phyloP scores from a whole-genome alignment of 2,888 invertebrate genomes.

The Meta bourneti region DNA sequence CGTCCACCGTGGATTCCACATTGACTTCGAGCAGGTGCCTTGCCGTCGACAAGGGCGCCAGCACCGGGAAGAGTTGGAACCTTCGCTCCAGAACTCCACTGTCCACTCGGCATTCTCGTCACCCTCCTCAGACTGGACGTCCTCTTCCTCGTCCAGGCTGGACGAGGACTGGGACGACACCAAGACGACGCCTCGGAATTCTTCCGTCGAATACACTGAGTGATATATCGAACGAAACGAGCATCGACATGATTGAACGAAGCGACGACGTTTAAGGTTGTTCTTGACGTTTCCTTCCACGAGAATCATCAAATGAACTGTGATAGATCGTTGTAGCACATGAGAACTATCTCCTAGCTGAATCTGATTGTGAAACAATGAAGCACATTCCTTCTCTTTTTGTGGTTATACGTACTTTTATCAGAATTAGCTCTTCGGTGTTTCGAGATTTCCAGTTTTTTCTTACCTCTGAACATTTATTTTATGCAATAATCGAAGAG shows the following conservation, averaged over 20 bases:
- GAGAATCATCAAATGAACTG: constrained; percentile 47
- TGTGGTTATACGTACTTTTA: no score
- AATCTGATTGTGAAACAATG: no score
- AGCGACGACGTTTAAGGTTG: background rate
- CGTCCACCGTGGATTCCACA: constrained; percentile 64
- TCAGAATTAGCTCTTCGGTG: no score
- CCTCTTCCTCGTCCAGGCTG: constrained; percentile 24
- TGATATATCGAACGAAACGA: background rate
- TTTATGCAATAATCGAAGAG: no score
- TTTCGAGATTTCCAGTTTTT: no score
- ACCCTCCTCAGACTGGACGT: constrained; percentile 15
- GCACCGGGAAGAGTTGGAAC: constrained; percentile 59
- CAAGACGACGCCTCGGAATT: constrained; percentile 55
- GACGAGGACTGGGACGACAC: constrained; percentile 74
- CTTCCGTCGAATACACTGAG: constrained; percentile 58
- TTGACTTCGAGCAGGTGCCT: constrained; percentile 66
- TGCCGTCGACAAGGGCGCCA: constrained; percentile 60
- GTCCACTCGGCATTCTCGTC: constrained; percentile 20
- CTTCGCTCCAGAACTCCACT: constrained; percentile 31
- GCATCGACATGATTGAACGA: background rate
- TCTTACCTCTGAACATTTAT: no score
- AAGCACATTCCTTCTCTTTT: no score
- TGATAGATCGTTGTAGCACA: constrained; percentile 22
- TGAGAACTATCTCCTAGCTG: background rate
- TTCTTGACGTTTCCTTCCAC: background rate